Evolutionary conservation across 2,797 vertebrate species (phyloP), one percentile per base, ranked within the genome.

Genomic region (Tokudaia tokunoshimensis): DNA sequence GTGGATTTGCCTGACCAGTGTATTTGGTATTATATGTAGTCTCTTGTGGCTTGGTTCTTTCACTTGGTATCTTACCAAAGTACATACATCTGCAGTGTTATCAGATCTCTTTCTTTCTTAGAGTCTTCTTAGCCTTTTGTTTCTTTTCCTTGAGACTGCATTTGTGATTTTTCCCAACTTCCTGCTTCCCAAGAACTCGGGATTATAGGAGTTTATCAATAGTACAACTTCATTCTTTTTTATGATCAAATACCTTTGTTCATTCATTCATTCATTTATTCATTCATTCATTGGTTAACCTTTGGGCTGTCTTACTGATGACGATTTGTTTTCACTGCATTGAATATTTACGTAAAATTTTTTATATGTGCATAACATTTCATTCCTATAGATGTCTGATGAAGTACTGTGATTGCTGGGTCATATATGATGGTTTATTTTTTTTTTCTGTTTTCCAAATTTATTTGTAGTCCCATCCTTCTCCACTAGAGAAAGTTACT

Each of bases 261-360:
- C 17, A 50, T 80, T 41, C 37, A 44, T 41, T 22, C 52, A 14
- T 61, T 87, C 83, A 89, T 72, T 84, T 10, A 24, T 84, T 90
- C 17, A 50, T 80, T 76, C 24, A 14, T 44, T 47, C n/a, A 7
- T 61, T 88, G 37, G 55, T 70, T 63, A n/a, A 63, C 22, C 20
- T 78, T 83, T 85, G 26, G 17, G 22, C 74, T 87, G 4, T 90
- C 63, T 84, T 20, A 31, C 31, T 74, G 84, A 82, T 61, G 76
- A 6, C 37, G n/a, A 19, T 87, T 88, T 11, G 14, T 85, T 20
- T 83, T 37, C 65, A 37, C 41, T 65, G 7, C 24, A 78, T 7
- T 79, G 61, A 95, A 85, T 47, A 75, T 63, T 96, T 88, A 89
- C 76, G 44, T 55, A 82, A 44, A 91, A 1, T 15, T 85, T 91